A percentile compares a stretch with the other conserved stretches of the same genome.
Evolutionary conservation across 2,797 vertebrate genomes (phyloP).

Genomic region (Galagoides demidoff): DNA sequence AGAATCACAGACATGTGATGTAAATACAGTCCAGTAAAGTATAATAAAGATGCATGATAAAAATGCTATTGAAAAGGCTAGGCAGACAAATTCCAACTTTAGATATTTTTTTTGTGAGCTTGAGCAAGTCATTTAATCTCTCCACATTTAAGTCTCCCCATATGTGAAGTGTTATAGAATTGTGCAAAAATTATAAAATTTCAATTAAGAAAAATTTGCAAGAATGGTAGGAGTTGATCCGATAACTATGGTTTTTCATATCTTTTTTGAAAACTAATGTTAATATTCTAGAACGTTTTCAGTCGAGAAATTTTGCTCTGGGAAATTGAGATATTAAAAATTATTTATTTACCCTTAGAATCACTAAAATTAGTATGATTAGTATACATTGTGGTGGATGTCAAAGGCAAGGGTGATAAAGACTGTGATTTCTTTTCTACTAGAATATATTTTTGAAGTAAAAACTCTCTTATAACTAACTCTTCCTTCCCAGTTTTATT

Average conservation of each 20-base stretch:
- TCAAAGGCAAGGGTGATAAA: slow-evolving; percentile 42
- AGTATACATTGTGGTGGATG: neutral
- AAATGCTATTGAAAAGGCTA: neutral
- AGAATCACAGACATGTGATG: neutral
- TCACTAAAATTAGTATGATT: neutral
- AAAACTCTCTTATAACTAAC: neutral
- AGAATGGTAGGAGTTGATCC: neutral
- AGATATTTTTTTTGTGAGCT: neutral
- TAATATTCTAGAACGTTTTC: neutral
- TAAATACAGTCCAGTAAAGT: neutral
- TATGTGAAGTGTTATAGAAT: neutral
- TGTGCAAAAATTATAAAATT: neutral
- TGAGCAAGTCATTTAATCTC: neutral
- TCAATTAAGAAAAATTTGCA: neutral
- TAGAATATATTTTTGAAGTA: slow-evolving; percentile 10
- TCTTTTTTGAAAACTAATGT: slow-evolving; percentile 34
- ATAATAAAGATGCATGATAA: neutral
- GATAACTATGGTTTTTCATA: neutral
- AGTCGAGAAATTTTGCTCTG: neutral
- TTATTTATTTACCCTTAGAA: neutral
- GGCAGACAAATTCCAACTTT: neutral
- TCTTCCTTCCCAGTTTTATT: neutral
- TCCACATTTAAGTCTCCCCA: neutral
- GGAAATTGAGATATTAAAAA: slow-evolving; percentile 12
- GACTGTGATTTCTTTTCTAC: neutral